Base-by-base conservation (phyloP, 2,888 invertebrate genomes). In the Chrysodeixis includens region DNA sequence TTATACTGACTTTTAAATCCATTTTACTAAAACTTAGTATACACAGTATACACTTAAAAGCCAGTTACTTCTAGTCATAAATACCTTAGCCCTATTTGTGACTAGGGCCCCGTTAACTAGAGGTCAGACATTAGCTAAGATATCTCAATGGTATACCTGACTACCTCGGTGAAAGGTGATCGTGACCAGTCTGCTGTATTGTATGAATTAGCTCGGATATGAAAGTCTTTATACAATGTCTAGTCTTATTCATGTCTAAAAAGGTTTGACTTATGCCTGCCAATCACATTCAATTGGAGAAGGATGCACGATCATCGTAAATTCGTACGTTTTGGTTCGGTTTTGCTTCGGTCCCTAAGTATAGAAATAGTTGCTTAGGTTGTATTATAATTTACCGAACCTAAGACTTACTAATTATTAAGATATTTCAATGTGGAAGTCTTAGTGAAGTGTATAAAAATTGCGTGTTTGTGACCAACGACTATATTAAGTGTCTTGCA, bases 141-240 rank as follows among this genome's bases (percentile, higher is more conserved):
- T 82, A 71, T 74, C n/a, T 65, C 78, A 82, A 86, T 86, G 85
- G 81, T 85, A 82, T 83, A 82, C n/a, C n/a, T n/a, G 84, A 86
- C 86, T 83, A 78, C 82, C 76, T 79, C 74, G 83, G 89, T 87
- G 88, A 89, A 89, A 89, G 90, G 86, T 84, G 81, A 80, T 88
- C 87, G 86, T 87, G 87, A 86, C 85, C 81, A 83, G 79, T 78
- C 35, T 77, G 76, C 76, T 57, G 85, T 76, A 87, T 90, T 89
- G 86, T 88, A 70, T 20, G 80, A 79, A 77, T 79, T 78, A 76
- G 74, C 77, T 64, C 64, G 70, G 72, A 51, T 60, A 63, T 57
- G 74, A 77, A 74, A 74, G 70, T 69, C 68, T 62, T 63, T 71
- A 69, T 60, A 35, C 62, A 69, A 67, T 69, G 74, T 67, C 79